Percentiles rank a stretch among this genome's conserved stretches.
phyloP scores from a whole-genome alignment of 2,797 vertebrate species.

The Gadopsis bispinosus region DNA sequence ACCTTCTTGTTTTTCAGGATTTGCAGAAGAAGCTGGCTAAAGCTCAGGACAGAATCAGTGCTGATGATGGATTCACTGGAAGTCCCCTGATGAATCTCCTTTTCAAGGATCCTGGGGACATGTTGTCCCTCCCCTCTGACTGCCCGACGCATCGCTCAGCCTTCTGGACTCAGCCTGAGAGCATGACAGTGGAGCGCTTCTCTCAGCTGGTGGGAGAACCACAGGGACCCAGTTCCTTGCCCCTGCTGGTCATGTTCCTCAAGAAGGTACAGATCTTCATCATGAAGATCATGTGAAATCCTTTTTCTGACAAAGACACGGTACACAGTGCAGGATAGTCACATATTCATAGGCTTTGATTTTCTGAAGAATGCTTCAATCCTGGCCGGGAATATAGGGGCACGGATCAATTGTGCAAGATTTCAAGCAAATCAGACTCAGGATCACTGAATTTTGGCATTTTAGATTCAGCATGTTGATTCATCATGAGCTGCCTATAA shows the following conservation, averaged over 20 bases:
- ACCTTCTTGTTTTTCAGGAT: constrained; percentile 55
- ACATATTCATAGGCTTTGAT: no score
- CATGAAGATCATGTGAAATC: not conserved
- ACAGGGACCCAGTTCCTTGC: not conserved
- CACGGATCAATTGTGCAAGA: not conserved
- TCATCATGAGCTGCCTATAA: no score
- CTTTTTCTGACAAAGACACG: not conserved
- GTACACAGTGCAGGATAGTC: not conserved
- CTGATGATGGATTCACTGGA: constrained; percentile 65
- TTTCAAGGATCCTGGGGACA: constrained; percentile 60
- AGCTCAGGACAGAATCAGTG: constrained; percentile 71
- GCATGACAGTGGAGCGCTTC: constrained; percentile 78
- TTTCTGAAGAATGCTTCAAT: not conserved
- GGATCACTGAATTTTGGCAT: not conserved
- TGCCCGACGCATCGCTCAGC: constrained; percentile 77
- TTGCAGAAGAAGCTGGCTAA: constrained; percentile 54
- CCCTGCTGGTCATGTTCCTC: constrained; percentile 77
- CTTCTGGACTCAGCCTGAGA: constrained; percentile 79
- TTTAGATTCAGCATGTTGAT: not conserved
- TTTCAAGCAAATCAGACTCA: not conserved
- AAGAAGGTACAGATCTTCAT: constrained; percentile 70
- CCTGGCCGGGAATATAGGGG: not conserved
- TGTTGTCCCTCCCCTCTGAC: constrained; percentile 68
- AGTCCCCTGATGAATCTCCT: constrained; percentile 77
- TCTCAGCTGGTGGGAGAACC: constrained; percentile 74